Base-by-base conservation (phyloP, 2,888 invertebrate genomes). In the Caenorhabditis uteleia region DNA sequence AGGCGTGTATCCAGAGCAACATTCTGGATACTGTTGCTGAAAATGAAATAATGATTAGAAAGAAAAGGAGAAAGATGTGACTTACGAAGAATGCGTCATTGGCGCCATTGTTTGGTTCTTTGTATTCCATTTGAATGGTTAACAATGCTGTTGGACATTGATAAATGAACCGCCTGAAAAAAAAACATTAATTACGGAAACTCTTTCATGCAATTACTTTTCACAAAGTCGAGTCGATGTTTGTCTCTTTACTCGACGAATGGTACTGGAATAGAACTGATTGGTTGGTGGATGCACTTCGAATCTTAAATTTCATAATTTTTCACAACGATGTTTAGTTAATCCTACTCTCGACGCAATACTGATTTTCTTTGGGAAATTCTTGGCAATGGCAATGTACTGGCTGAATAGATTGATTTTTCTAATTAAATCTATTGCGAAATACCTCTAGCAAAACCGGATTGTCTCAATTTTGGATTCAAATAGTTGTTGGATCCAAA, bases 81-180 rank as follows among this genome's bases (percentile, higher is more conserved):
- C 57, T 58, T 38, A 64, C 64, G 53, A 64, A 64, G 18, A 57
- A 64, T 3, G 64, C 64, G 23, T 64, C 64, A 42, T 53, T 58
- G 23, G 51, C 47, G 27, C 44, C 60, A 33, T 62, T 49, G 3
- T 25, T 20, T n/a, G 68, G 57, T n/a, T 42, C 51, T 27, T 70
- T 66, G 60, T 72, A 75, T 43, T 77, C 78, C 49, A 78, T 70
- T 29, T 77, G 69, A 36, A 81, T 80, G 0, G 80, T 81, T 34
- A 81, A 70, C n/a, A 79, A 58, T 38, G 64, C 66, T 2, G 78
- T 78, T 18, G 81, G 81, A 55, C 81, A 81, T 43, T 77, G 71
- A 64, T 81, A 81, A 27, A 75, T 72, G 70, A 81, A 81, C 3
- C 67, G 58, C 44, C 78, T 78, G 46, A 46, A 75, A 59, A 16